Evolutionary conservation across 2,888 invertebrate genomes (phyloP).

Genomic region (Stramonita haemastoma): DNA sequence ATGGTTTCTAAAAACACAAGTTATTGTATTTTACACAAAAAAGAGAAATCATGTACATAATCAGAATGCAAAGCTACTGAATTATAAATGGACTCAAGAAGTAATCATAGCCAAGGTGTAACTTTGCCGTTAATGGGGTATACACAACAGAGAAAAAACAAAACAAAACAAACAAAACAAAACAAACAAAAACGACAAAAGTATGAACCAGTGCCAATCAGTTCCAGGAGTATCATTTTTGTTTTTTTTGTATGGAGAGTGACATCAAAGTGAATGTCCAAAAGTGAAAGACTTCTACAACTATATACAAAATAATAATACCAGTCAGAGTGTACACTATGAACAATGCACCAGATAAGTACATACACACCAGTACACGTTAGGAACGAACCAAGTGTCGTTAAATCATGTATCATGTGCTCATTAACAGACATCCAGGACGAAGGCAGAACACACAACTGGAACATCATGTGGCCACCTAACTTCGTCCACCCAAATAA

Average conservation of each 20-base stretch:
- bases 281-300: constrained; percentile 22
- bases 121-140: background rate
- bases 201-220: constrained; percentile 1
- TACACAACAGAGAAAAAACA: background rate
- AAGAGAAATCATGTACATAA: background rate
- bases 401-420: background rate
- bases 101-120: background rate
- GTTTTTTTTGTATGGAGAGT: background rate
- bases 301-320: constrained; percentile 22
- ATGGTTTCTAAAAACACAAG: background rate
- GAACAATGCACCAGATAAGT: background rate
- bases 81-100: background rate
- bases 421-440: background rate
- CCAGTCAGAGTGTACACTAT: background rate
- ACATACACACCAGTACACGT: background rate
- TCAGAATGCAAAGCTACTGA: background rate
- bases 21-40: background rate
- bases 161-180: background rate
- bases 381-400: background rate
- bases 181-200: too few species aligned
- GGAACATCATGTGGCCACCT: background rate
- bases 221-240: constrained; percentile 16
- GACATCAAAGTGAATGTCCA: background rate
- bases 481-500: background rate
- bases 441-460: background rate